Conservation (phyloP, 2,888 invertebrate species). For the Drosophila seclusa region DNA sequence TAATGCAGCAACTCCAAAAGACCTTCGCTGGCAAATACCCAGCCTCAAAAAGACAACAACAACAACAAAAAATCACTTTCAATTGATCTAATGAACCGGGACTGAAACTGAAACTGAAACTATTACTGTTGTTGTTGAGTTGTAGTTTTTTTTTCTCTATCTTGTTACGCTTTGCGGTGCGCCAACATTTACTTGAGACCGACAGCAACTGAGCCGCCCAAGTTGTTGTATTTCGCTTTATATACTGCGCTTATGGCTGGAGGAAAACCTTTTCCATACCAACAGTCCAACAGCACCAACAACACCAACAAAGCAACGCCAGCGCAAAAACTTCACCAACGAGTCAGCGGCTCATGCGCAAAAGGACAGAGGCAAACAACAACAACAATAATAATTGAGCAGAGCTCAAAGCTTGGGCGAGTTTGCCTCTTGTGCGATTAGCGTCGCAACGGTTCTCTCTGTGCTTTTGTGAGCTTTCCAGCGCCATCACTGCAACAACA, state of each 20-base stretch:
- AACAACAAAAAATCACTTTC: constrained; percentile 71
- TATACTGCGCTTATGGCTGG: constrained; percentile 62
- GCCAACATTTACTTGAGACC: constrained; percentile 71
- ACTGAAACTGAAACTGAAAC: constrained; percentile 52
- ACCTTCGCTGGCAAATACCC: constrained; percentile 78
- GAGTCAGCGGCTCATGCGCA: constrained; percentile 51
- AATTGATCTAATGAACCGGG: constrained; percentile 75
- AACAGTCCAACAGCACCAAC: constrained; percentile 47
- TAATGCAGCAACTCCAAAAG: constrained; percentile 62
- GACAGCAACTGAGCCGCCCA: constrained; percentile 79
- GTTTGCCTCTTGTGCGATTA: constrained; percentile 44
- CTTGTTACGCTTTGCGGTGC: constrained; percentile 56
- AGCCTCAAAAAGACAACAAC: constrained; percentile 50
- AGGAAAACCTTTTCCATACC: constrained; percentile 76
- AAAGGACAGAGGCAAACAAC: constrained; percentile 58
- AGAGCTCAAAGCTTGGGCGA: constrained; percentile 27
- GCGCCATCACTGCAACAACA: constrained; percentile 17
- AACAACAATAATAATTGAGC: constrained; percentile 19
- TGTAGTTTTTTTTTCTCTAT: constrained; percentile 13
- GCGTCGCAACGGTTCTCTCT: constrained; percentile 45
- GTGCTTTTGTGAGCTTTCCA: constrained; percentile 60
- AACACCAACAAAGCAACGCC: constrained; percentile 37
- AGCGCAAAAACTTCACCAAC: constrained; percentile 71
- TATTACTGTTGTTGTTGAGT: constrained; percentile 18
- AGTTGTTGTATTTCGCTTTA: constrained; percentile 79